Percentiles rank a stretch among this genome's conserved stretches.
phyloP scores from a whole-genome alignment of 1,140 invertebrate species.

The Philotrypesis tridentata region DNA sequence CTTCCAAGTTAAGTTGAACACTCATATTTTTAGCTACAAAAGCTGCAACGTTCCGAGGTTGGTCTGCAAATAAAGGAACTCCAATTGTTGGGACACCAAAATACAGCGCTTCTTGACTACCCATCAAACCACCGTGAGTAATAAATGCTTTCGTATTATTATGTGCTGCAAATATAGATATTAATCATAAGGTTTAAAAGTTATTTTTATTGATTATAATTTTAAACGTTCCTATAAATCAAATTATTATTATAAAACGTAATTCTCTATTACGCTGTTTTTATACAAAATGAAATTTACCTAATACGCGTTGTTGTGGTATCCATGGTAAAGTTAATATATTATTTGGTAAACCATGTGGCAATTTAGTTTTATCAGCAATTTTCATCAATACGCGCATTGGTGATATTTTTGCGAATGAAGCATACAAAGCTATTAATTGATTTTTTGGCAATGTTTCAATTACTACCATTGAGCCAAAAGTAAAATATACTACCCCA shows the following conservation, averaged over 20 bases:
- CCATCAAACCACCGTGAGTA: conserved; percentile 72
- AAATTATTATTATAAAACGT: neutral
- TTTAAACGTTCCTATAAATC: no score
- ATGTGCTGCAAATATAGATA: conserved; percentile 48
- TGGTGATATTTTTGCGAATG: conserved; percentile 56
- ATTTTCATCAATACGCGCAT: conserved; percentile 56
- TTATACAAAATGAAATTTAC: no score
- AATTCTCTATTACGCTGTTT: no score
- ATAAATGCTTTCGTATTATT: conserved; percentile 65
- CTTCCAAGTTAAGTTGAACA: conserved; percentile 7
- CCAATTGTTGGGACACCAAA: conserved; percentile 57
- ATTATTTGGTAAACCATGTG: conserved; percentile 71
- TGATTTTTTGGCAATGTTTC: conserved; percentile 75
- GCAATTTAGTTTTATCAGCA: conserved; percentile 56
- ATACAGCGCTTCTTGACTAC: conserved; percentile 67
- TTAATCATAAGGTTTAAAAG: neutral
- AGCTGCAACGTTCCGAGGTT: conserved; percentile 56
- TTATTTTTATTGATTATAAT: no score
- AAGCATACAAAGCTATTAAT: conserved; percentile 44
- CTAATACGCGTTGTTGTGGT: conserved; percentile 78
- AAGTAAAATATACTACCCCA: conserved; percentile 82
- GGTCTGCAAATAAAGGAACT: conserved; percentile 71
- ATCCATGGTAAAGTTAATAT: conserved; percentile 77
- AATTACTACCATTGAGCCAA: conserved; percentile 79
- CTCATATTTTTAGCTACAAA: conserved; percentile 50